A percentile compares a stretch with the other conserved stretches of the same genome.
Conservation (phyloP, 2,113 vertebrate genomes). For the Urocolius indicus region DNA sequence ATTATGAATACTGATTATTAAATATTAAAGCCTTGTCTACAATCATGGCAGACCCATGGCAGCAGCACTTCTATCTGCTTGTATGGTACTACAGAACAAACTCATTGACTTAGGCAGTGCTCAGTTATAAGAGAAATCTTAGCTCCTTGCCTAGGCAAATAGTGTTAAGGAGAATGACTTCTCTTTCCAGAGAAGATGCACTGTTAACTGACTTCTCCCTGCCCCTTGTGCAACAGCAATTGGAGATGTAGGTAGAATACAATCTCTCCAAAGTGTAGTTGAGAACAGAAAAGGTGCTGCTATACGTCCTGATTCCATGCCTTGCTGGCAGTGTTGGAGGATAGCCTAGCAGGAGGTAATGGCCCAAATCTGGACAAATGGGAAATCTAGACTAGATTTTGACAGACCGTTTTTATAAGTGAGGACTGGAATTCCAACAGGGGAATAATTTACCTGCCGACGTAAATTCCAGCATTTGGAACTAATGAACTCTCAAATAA, state of each 20-base stretch:
- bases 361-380: background rate
- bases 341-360: background rate
- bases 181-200: background rate
- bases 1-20: conserved; percentile 42
- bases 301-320: background rate
- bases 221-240: background rate
- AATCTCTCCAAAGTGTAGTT: fast-evolving
- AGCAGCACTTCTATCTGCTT: background rate
- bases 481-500: background rate
- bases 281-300: background rate
- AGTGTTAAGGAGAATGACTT: background rate
- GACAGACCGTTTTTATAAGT: background rate
- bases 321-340: background rate
- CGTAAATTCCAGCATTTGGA: background rate
- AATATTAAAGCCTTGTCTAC: conserved; percentile 46
- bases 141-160: background rate
- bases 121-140: background rate
- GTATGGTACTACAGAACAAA: background rate
- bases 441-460: background rate
- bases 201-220: background rate
- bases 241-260: background rate
- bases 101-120: background rate
- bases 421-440: background rate
- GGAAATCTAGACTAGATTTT: conserved; percentile 14
- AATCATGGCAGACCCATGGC: background rate